Evolutionary conservation across 2,797 vertebrate species (phyloP).

Genomic region (Meriones psammophilus): DNA sequence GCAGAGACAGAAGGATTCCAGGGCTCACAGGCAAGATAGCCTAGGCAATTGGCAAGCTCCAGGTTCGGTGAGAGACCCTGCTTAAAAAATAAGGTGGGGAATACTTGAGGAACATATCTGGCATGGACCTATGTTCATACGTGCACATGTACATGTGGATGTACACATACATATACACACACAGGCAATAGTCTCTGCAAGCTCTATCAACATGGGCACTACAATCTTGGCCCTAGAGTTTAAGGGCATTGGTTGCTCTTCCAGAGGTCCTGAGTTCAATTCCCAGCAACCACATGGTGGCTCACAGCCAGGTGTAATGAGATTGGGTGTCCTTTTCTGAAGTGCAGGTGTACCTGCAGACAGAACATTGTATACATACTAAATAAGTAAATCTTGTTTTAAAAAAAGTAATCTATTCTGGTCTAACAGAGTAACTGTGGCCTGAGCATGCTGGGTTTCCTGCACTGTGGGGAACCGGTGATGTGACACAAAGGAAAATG

Average conservation of each 20-base stretch:
- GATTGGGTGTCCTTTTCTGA: too few relatives aligned
- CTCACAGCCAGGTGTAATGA: too few relatives aligned
- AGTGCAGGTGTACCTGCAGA: too few relatives aligned
- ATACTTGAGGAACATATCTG: background rate
- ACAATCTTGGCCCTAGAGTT: background rate
- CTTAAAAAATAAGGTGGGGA: background rate
- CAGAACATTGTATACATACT: too few relatives aligned
- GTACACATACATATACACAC: too few relatives aligned
- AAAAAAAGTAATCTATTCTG: too few relatives aligned
- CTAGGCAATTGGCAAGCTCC: background rate
- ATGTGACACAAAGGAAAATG: background rate
- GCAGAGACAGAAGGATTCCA: background rate
- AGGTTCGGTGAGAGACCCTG: background rate
- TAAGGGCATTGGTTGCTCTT: too few relatives aligned
- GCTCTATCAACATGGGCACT: background rate
- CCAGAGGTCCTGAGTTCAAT: too few relatives aligned
- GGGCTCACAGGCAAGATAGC: background rate
- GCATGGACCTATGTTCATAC: background rate
- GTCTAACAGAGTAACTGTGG: background rate
- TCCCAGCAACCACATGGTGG: too few relatives aligned
- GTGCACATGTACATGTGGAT: too few relatives aligned
- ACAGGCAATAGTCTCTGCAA: background rate
- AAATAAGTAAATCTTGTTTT: too few relatives aligned
- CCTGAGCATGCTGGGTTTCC: background rate
- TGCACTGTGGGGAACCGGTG: background rate